Evolutionary conservation across 1,140 invertebrate species (phyloP).

Genomic region (Calycopis cecrops): DNA sequence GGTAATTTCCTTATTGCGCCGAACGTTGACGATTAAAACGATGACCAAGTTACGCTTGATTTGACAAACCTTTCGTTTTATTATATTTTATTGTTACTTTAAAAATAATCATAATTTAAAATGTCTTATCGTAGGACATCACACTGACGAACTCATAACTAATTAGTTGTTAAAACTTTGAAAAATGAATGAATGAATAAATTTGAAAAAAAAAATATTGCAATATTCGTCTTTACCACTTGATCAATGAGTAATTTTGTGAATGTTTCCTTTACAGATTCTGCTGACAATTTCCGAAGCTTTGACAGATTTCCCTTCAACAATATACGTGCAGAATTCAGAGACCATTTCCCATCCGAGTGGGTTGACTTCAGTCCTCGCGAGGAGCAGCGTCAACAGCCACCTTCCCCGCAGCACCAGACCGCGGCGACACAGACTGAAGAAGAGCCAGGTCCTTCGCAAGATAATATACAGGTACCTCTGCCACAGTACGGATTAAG

Average conservation of each 20-base stretch:
- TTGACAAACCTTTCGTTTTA: no score
- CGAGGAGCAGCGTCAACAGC: constrained; percentile 45
- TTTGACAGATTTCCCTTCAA: constrained; percentile 77
- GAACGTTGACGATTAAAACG: no score
- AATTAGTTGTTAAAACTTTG: no score
- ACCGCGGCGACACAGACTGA: constrained; percentile 74
- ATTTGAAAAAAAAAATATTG: no score
- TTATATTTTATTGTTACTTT: no score
- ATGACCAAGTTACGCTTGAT: no score
- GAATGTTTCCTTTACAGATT: constrained; percentile 54
- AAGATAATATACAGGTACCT: constrained; percentile 34
- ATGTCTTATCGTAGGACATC: no score
- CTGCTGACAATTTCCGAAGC: constrained; percentile 59
- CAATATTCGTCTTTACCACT: not conserved
- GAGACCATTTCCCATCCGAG: constrained; percentile 76
- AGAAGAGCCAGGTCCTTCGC: constrained; percentile 37
- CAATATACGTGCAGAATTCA: constrained; percentile 76
- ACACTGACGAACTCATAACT: no score
- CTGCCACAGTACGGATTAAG: constrained; percentile 83
- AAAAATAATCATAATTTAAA: no score
- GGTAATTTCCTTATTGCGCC: no score
- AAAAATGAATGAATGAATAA: no score
- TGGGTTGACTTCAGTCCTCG: constrained; percentile 67
- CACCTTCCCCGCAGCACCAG: constrained; percentile 45
- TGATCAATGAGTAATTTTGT: not conserved